Evolutionary conservation across 2,888 invertebrate genomes (phyloP), one percentile per base, ranked within the genome.

Genomic region (Drosophila paracracens): DNA sequence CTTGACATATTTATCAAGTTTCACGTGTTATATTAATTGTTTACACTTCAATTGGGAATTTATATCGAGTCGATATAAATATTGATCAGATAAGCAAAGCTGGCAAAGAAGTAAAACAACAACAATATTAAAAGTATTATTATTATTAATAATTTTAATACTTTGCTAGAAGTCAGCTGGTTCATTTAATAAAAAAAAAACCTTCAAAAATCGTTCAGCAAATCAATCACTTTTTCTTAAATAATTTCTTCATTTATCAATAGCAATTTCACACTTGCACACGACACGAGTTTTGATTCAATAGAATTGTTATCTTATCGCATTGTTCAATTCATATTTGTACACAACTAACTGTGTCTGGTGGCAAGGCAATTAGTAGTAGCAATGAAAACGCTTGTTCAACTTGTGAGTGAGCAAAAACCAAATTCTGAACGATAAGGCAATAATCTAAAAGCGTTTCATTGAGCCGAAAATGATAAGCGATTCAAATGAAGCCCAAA

Each of bases 291-390:
- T 31, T 13, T 31, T 6, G 56, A 33, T 76, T 70, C 64, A 25
- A 4, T 11, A n/a, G 38, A 64, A 57, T n/a, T 51, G 29, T 35
- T 62, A 62, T 56, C 62, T 60, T 59, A 76, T 78, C 77, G n/a
- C 27, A 1, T 33, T 43, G 58, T 36, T 51, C 25, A 36, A 52
- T 33, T 36, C 48, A 43, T 46, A 53, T 36, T 53, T 40, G 40
- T 52, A 60, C 52, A 18, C 48, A 31, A 43, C 54, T 71, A 57
- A 33, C 51, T 38, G 33, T 48, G 33, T 16, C 46, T 31, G 27
- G 18, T 27, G 18, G 18, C 21, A 70, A 40, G 29, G 31, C 50
- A 40, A 70, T 60, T 35, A 50, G 3, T 50, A 31, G 13, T 43
- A 35, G 3, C 58, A 58, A 40, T 54, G 25, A 36, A 63, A 51